Evolutionary conservation across 2,888 invertebrate species (phyloP), one percentile per base, ranked within the genome.

Genomic region (Aethes cnicana): DNA sequence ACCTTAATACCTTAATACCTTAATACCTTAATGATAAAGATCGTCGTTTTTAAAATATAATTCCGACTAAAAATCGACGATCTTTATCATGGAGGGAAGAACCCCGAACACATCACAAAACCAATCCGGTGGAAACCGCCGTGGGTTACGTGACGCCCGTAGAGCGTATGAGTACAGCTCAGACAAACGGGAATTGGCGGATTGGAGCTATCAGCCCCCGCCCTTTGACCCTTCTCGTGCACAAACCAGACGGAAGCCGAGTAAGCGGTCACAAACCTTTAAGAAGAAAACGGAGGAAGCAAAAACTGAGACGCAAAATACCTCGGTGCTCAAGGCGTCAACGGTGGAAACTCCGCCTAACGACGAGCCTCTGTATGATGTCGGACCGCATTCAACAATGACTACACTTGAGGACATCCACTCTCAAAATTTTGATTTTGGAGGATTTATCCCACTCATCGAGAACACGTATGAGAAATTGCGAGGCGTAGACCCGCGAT

Each of bases 351-450:
- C 47, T 1, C 32, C 41, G 1, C 20, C 28, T 4, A 9, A 48
- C 16, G 58, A 58, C 17, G 55, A 50, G 23, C 55, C 57, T 0
- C 12, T 57, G 0, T 59, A 59, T 39, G 57, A 60, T 7, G 49
- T 60, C 0, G 59, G 59, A 8, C 59, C 59, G 2, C 55, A 56
- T 23, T 56, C 56, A 0, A 49, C 54, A 0, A 12, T 56, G 4
- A 11, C 54, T 0, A 35, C 56, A 1, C 39, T n/a, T 1, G 37
- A 41, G n/a, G 56, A 55, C 4, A 20, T 25, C 0, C 53, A 48
- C 12, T 30, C 46, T 23, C 56, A 59, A 9, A 59, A 57, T 17
- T 56, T 56, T 14, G 53, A 60, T 1, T 57, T 23, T 20, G 44
- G 48, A n/a, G 56, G 57, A 7, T 60, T 55, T 26, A 49, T 56